Evolutionary conservation across 1,140 invertebrate genomes (phyloP), one percentile per base, ranked within the genome.

Genomic region (Ceratina calcarata): DNA sequence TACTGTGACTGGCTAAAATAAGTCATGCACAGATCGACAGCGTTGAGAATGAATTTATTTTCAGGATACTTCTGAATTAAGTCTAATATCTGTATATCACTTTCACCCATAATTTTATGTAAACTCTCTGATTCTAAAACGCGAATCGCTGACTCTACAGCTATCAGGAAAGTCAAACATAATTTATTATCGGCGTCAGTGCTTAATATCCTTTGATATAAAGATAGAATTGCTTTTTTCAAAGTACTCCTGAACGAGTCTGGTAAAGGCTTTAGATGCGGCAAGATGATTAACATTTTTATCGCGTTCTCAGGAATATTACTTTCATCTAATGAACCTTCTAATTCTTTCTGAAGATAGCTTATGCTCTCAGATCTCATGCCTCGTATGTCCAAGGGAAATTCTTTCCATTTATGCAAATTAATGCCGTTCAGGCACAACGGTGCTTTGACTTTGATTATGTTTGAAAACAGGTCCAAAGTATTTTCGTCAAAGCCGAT

Each of bases 391-490:
- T 96, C 94, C 8, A 97, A 84, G 2, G 94, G 93, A 89, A 95
- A 96, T 81, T 94, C 95, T 0, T 92, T 93, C 96, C 96, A 96
- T 24, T 94, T 92, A 73, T 94, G 89, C 8, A 95, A 87, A 76
- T 94, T 94, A 24, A 94, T 92, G 13, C 94, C 95, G 89, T 92
- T 94, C 37, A 94, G 93, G 51, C 93, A 94, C 4, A 95, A 89
- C 1, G 96, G 94, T 16, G 94, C 93, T 90, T 97, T 97, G 32
- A 92, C 91, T 32, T 95, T 86, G 37, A 97, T 91, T 53, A 98
- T 94, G 87, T 96, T 95, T 1, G 95, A 93, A 18, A 97, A 89
- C 18, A 97, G 91, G 51, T 93, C 87, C 80, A 97, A 91, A 2
- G 94, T 89, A 68, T 94, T 87, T 79, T 89, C 83, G 82, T 95